phyloP scores from a whole-genome alignment of 92 coral and sea anemone genomes.

The Scolanthus callimorphus region DNA sequence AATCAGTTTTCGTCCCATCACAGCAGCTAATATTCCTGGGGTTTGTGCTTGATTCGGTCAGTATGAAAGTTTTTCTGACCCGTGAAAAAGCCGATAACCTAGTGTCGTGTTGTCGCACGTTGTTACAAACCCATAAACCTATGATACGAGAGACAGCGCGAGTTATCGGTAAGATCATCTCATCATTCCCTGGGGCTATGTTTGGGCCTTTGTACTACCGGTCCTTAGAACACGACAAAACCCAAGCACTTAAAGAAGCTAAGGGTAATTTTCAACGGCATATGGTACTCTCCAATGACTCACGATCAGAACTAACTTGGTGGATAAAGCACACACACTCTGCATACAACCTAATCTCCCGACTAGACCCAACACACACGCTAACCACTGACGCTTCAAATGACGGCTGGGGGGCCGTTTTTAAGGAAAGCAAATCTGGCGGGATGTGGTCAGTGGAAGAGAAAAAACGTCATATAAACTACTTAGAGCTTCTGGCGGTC shows the following conservation, averaged over 20 bases:
- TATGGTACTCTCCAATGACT: conserved; percentile 23
- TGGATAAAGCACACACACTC: conserved; percentile 28
- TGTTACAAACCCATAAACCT: conserved; percentile 2
- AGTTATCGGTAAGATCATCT: conserved; percentile 40
- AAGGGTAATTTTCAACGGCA: conserved; percentile 39
- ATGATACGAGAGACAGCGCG: conserved; percentile 27
- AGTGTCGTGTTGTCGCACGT: conserved; percentile 17
- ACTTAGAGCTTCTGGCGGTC: conserved; percentile 22
- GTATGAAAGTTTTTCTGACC: conserved; percentile 27
- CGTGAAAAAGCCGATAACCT: conserved; percentile 18
- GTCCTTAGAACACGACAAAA: conserved; percentile 37
- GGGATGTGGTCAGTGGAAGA: conserved; percentile 12
- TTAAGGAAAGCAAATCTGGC: too few relatives aligned
- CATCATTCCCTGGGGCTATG: conserved; percentile 40
- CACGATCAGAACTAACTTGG: conserved; percentile 28
- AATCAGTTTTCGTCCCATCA: conserved; percentile 30
- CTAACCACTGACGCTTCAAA: conserved; percentile 28
- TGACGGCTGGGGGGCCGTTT: conserved; percentile 27
- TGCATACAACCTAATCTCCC: conserved; percentile 20
- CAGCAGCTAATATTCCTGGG: conserved; percentile 21
- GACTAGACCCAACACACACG: conserved; percentile 14
- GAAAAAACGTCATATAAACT: conserved; percentile 9
- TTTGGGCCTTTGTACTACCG: conserved; percentile 44
- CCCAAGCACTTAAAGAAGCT: conserved; percentile 21
- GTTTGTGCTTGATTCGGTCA: conserved; percentile 17